These are phyloP conservation scores for Drosophila setosimentum DNA, from an alignment of 2,888 invertebrate genomes.

Conservation along the genomic window DNA sequence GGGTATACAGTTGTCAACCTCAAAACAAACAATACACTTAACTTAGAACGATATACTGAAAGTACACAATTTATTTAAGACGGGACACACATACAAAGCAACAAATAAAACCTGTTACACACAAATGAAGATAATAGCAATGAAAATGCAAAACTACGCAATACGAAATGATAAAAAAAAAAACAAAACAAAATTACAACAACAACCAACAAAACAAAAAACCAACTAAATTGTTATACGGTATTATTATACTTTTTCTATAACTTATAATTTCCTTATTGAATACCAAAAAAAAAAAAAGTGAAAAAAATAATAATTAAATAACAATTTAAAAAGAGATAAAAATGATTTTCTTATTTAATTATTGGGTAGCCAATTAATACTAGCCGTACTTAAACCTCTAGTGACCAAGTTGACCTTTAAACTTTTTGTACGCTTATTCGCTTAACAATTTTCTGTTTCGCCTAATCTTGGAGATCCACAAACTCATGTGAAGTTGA, in stretches of 20 bases:
- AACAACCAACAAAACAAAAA: slow-evolving; percentile 34
- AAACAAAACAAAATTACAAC: slow-evolving; percentile 15
- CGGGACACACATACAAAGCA: slow-evolving; percentile 39
- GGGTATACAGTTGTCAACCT: slow-evolving; percentile 38
- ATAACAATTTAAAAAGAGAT: slow-evolving; percentile 71
- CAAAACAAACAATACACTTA: slow-evolving; percentile 36
- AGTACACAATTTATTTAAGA: slow-evolving; percentile 46
- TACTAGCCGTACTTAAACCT: background rate
- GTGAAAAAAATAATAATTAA: slow-evolving; percentile 72
- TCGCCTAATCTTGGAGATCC: background rate
- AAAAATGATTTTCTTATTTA: background rate
- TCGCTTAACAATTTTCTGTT: background rate
- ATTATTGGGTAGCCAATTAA: background rate
- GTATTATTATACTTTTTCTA: slow-evolving; percentile 85
- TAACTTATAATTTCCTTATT: slow-evolving; percentile 84
- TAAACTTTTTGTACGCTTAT: background rate
- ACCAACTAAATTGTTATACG: slow-evolving; percentile 83
- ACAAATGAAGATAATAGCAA: slow-evolving; percentile 51
- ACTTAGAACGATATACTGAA: slow-evolving; percentile 40
- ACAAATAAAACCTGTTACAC: slow-evolving; percentile 42
- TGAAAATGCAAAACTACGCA: slow-evolving; percentile 46
- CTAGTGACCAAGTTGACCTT: background rate
- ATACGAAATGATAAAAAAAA: slow-evolving; percentile 45
- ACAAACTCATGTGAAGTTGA: background rate
- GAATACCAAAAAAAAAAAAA: slow-evolving; percentile 68